Conservation (phyloP, 2,113 vertebrate genomes). For the Helogale parvula region DNA sequence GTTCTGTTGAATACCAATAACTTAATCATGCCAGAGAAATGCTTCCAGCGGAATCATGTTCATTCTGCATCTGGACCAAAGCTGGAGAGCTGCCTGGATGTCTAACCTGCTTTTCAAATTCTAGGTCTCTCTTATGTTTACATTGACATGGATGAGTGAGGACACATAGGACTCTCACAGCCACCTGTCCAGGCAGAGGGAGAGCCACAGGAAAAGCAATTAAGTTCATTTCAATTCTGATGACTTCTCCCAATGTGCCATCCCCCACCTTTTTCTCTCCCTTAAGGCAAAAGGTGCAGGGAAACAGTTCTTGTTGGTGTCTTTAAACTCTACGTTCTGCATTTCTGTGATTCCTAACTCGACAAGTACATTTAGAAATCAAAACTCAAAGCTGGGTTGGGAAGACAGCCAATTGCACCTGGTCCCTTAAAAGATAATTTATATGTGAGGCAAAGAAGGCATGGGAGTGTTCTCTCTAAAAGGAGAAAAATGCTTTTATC, state of each 20-base stretch:
- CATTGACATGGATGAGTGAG: background rate
- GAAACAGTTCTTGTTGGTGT: constrained; percentile 60
- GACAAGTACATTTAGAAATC: constrained; percentile 72
- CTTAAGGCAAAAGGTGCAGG: constrained; percentile 59
- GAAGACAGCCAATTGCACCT: constrained; percentile 73
- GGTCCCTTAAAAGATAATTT: constrained; percentile 75
- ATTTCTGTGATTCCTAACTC: constrained; percentile 69
- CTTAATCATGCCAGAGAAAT: background rate
- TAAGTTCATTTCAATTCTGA: constrained; percentile 54
- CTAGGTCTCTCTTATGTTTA: constrained; percentile 22
- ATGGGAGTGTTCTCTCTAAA: constrained; percentile 55
- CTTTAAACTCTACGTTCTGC: constrained; percentile 70
- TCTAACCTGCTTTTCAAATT: constrained; percentile 53
- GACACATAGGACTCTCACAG: background rate
- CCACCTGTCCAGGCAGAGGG: constrained; percentile 45
- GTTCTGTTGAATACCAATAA: background rate
- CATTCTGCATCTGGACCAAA: constrained; percentile 14
- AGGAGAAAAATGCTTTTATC: constrained; percentile 75
- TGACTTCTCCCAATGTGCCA: background rate
- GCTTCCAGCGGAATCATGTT: background rate
- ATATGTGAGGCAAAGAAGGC: constrained; percentile 50
- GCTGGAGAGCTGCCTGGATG: background rate
- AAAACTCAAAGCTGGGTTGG: constrained; percentile 44
- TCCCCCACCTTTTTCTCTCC: background rate
- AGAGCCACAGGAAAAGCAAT: constrained; percentile 36